These are phyloP conservation scores for Tangara arthus DNA, from an alignment of 2,797 vertebrate species.

Conservation along the genomic window DNA sequence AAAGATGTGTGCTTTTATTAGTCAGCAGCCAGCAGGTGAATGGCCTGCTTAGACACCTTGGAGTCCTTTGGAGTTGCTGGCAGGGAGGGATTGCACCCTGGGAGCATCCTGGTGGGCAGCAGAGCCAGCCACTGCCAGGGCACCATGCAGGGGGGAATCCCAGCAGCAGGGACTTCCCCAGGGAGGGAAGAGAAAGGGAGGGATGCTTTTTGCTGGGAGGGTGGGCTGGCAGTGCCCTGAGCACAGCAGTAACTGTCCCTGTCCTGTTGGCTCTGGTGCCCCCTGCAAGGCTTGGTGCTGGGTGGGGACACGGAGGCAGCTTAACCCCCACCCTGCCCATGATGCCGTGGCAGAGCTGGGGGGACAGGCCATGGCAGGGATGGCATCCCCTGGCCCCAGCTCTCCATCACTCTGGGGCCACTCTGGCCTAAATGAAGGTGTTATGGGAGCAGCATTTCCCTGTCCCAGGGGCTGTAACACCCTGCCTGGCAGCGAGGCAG, in stretches of 20 bases:
- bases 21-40: background rate
- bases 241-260: background rate
- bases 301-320: background rate
- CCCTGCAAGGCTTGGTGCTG: background rate
- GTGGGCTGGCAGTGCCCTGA: background rate
- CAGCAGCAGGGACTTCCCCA: background rate
- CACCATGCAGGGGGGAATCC: background rate
- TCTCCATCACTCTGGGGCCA: background rate
- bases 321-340: accelerated
- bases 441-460: background rate
- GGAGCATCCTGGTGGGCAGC: background rate
- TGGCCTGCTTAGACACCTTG: background rate
- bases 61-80: background rate
- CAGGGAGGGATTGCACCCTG: background rate
- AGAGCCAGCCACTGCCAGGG: background rate
- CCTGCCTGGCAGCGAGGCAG: background rate
- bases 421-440: background rate
- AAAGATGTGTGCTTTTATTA: background rate
- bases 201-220: background rate
- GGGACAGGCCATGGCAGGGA: accelerated
- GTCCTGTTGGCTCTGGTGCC: accelerated
- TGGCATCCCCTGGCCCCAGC: background rate
- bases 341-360: accelerated
- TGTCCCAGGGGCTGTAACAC: accelerated
- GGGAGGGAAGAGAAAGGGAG: background rate